These are phyloP conservation scores for Aegotheles bennettii DNA, from an alignment of 2,113 vertebrate species.

Conservation along the genomic window DNA sequence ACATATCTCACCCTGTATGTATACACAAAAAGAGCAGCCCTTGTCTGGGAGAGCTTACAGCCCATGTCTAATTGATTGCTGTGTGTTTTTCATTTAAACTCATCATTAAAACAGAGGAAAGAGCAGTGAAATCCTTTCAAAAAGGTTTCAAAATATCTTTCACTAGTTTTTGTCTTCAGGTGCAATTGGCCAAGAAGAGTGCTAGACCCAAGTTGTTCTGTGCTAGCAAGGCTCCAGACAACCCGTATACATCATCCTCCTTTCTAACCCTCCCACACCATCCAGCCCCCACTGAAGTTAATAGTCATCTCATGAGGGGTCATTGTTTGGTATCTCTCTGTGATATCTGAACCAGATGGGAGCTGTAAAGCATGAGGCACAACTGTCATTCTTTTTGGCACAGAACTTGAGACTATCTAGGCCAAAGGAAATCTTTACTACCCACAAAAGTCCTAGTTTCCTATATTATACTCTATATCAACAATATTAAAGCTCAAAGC, in stretches of 20 bases:
- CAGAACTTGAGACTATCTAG: not conserved
- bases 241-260: not conserved
- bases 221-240: not conserved
- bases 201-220: not conserved
- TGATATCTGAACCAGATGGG: not conserved
- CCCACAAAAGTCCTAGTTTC: not conserved
- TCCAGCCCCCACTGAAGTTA: not conserved
- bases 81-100: not conserved
- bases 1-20: not conserved
- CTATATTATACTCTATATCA: constrained; percentile 27
- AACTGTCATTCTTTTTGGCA: not conserved
- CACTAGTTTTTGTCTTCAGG: not conserved
- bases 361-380: not conserved
- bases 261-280: not conserved
- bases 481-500: constrained; percentile 5
- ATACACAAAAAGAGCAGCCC: not conserved
- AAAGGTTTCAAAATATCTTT: not conserved
- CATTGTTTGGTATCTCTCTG: not conserved
- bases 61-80: not conserved
- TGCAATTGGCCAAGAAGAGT: not conserved
- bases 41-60: constrained; percentile 2
- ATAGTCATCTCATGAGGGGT: not conserved
- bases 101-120: not conserved
- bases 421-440: not conserved
- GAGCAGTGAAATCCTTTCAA: not conserved